Evolutionary conservation across 2,113 vertebrate genomes (phyloP).

Genomic region (Cololabis saira): DNA sequence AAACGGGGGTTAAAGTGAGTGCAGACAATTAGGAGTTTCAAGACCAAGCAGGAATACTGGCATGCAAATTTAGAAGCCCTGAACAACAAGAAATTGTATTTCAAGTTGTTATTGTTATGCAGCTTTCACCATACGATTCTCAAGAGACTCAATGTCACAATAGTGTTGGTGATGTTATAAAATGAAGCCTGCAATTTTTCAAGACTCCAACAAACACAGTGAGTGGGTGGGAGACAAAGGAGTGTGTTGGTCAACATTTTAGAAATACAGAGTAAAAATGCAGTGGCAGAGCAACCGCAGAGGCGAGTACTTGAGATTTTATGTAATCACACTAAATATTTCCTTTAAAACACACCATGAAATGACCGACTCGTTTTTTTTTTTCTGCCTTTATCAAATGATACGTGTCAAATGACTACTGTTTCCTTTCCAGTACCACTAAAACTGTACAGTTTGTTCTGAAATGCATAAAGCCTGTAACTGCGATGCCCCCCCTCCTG

Average conservation of each 20-base stretch:
- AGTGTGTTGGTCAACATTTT: too few relatives aligned
- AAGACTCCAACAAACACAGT: neutral
- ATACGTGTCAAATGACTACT: too few relatives aligned
- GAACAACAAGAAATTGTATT: neutral
- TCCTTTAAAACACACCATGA: neutral
- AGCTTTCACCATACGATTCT: slow-evolving; percentile 24
- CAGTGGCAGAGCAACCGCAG: too few relatives aligned
- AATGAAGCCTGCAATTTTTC: slow-evolving; percentile 9
- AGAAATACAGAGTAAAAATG: too few relatives aligned
- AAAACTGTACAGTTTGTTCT: neutral
- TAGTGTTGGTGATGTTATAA: slow-evolving; percentile 4
- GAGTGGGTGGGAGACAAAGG: neutral
- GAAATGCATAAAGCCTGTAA: slow-evolving; percentile 8
- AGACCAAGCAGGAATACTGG: neutral
- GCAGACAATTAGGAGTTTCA: slow-evolving; percentile 1
- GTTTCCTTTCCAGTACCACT: neutral
- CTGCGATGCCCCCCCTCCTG: neutral
- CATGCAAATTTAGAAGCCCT: neutral
- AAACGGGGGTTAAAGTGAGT: too few relatives aligned
- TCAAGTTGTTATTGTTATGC: slow-evolving; percentile 20
- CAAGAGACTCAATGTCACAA: slow-evolving; percentile 19
- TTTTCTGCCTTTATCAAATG: too few relatives aligned
- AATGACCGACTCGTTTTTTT: too few relatives aligned
- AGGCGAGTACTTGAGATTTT: neutral
- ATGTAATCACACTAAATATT: neutral